phyloP scores from a whole-genome alignment of 2,888 invertebrate genomes.

The Melinaea marsaeus region DNA sequence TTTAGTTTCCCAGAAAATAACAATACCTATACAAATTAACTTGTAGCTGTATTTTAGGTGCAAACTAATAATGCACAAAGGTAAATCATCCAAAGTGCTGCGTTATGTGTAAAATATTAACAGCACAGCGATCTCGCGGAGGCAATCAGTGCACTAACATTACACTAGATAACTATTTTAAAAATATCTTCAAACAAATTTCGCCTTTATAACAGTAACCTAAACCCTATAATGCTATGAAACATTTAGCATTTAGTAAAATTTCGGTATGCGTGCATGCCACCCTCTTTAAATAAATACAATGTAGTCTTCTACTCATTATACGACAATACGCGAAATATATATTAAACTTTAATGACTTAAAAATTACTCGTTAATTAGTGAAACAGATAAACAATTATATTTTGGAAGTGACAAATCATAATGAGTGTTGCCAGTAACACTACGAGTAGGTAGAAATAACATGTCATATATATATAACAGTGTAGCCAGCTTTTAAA shows the following conservation, averaged over 20 bases:
- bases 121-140: conserved; percentile 4
- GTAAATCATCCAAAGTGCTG: conserved; percentile 4
- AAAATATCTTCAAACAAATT: conserved; percentile 1
- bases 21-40: neutral
- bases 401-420: neutral
- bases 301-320: conserved; percentile 6
- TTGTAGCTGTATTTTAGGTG: neutral
- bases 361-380: neutral
- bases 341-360: conserved; percentile 5
- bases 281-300: conserved; percentile 7
- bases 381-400: neutral
- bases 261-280: conserved; percentile 1
- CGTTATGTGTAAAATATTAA: conserved; percentile 8
- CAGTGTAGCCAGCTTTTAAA: neutral
- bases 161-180: conserved; percentile 3
- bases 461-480: no score
- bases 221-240: neutral
- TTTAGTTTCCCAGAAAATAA: neutral
- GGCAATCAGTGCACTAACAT: conserved; percentile 5
- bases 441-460: no score
- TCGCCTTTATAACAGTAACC: neutral
- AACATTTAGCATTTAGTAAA: neutral
- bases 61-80: conserved; percentile 4
- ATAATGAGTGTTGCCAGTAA: neutral
- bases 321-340: conserved; percentile 8